Evolutionary conservation across 2,797 vertebrate species (phyloP).

Genomic region (Myotis findleyi): DNA sequence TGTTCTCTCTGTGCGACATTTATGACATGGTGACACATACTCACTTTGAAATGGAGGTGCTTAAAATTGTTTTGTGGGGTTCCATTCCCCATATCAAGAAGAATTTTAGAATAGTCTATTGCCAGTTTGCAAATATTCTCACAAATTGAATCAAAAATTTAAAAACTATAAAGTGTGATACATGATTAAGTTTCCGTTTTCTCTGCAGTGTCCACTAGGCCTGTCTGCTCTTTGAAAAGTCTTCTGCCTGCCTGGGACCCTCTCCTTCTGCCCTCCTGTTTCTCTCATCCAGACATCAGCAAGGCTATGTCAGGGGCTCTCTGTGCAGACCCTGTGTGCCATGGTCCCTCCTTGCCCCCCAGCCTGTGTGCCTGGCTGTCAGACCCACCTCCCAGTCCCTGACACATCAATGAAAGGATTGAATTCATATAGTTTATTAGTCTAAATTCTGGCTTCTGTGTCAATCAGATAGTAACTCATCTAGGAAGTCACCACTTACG

Average conservation of each 20-base stretch:
- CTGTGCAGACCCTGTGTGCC: not conserved
- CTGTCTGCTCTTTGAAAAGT: not conserved
- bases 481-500: slow-evolving; percentile 38
- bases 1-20: not conserved
- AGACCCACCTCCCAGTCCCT: not conserved
- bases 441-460: slow-evolving; percentile 13
- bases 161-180: not conserved
- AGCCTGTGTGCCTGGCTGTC: not conserved
- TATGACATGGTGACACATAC: not conserved
- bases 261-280: not conserved
- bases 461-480: slow-evolving; percentile 43
- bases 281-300: not conserved
- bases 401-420: slow-evolving; percentile 17
- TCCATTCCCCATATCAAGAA: slow-evolving; percentile 3
- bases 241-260: not conserved
- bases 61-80: slow-evolving; percentile 6
- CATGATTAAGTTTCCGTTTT: not conserved
- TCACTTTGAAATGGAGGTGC: not conserved
- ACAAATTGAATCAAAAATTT: not conserved
- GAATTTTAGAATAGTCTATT: not conserved
- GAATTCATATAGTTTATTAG: slow-evolving; percentile 39
- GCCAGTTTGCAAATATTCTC: slow-evolving; percentile 3
- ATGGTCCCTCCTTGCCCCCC: not conserved
- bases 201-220: not conserved
- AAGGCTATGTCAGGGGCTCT: not conserved